Conservation (phyloP, 2,797 vertebrate genomes). For the Anabacerthia variegaticeps region DNA sequence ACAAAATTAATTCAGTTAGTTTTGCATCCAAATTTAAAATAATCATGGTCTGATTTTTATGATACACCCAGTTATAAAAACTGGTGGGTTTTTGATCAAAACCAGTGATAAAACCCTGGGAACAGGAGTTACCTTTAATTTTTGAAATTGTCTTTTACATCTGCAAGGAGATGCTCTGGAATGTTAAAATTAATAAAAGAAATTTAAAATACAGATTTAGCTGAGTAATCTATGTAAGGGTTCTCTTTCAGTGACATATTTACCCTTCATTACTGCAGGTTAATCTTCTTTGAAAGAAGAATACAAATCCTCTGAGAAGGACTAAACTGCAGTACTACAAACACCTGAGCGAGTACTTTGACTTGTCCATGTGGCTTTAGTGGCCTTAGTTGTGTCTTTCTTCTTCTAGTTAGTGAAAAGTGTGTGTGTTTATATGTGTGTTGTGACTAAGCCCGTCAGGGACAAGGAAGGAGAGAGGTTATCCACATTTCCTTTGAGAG, state of each 20-base stretch:
- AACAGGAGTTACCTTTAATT: background rate
- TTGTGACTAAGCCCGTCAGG: background rate
- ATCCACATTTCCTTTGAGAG: accelerated
- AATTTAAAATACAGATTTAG: background rate
- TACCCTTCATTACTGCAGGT: background rate
- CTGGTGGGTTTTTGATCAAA: background rate
- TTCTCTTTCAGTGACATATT: background rate
- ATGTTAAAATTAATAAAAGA: background rate
- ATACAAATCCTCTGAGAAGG: background rate
- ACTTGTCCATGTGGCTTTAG: accelerated
- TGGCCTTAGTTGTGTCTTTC: background rate
- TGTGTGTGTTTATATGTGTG: background rate
- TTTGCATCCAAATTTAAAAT: background rate
- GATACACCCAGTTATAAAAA: background rate
- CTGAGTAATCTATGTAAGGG: accelerated
- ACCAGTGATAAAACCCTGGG: background rate
- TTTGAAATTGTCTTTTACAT: background rate
- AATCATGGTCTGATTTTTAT: background rate
- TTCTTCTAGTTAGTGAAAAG: background rate
- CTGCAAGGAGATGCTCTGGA: background rate
- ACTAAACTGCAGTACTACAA: background rate
- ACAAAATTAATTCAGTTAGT: background rate
- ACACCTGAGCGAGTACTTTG: background rate
- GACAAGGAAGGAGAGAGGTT: background rate
- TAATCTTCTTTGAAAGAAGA: background rate